These are phyloP conservation scores for Drosophila mercatorum DNA, from an alignment of 2,888 invertebrate species.

Conservation along the genomic window DNA sequence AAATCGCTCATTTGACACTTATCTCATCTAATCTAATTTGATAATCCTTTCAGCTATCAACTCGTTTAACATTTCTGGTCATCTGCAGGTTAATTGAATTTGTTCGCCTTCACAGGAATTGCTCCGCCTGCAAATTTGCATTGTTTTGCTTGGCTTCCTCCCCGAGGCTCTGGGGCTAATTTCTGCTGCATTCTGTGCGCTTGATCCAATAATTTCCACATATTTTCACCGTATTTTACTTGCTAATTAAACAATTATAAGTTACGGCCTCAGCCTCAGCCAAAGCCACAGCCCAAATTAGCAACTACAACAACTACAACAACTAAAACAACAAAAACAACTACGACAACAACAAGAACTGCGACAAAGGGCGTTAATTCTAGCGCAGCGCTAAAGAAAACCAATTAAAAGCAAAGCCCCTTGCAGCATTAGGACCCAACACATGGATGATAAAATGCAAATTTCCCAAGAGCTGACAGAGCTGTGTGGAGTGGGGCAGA, in stretches of 20 bases:
- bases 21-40: background rate
- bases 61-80: background rate
- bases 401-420: conserved; percentile 76
- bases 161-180: conserved; percentile 5
- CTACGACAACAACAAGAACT: conserved; percentile 11
- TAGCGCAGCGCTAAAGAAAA: conserved; percentile 49
- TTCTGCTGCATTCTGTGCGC: conserved; percentile 11
- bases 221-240: conserved; percentile 70
- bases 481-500: conserved; percentile 7
- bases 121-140: conserved; percentile 10
- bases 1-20: background rate
- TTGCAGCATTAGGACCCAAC: conserved; percentile 51
- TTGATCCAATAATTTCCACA: conserved; percentile 67
- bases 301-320: conserved; percentile 46
- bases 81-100: background rate
- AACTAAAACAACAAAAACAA: conserved; percentile 33
- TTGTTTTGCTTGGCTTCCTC: background rate
- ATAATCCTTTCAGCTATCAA: background rate
- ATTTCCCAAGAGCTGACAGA: conserved; percentile 69
- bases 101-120: background rate
- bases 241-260: conserved; percentile 79
- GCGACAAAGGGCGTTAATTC: background rate
- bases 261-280: conserved; percentile 41
- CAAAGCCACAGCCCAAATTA: conserved; percentile 17
- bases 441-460: conserved; percentile 77